Percentiles rank a stretch among this genome's conserved stretches.
Conservation (phyloP, 2,113 vertebrate genomes). For the Diphyllodes magnificus region DNA sequence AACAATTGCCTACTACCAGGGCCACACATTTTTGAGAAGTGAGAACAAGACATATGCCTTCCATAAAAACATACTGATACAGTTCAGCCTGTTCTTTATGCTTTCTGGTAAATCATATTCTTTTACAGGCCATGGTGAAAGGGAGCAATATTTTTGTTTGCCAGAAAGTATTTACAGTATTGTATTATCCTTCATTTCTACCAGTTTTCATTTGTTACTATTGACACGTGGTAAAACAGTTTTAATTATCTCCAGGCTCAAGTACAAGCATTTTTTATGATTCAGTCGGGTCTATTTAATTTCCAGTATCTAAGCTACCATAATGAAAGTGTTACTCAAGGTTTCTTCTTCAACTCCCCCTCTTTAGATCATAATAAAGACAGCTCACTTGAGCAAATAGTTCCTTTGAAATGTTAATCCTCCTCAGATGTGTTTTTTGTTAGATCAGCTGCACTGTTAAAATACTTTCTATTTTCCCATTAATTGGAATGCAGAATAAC, state of each 20-base stretch:
- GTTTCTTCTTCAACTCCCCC: constrained; percentile 49
- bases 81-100: constrained; percentile 21
- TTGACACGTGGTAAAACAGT: constrained; percentile 26
- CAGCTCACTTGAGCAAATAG: constrained; percentile 67
- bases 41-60: constrained; percentile 55
- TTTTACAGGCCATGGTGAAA: not conserved
- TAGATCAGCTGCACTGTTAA: constrained; percentile 68
- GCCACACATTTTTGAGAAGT: constrained; percentile 22
- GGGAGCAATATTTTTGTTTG: constrained; percentile 10
- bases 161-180: constrained; percentile 13
- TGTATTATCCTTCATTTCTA: not conserved
- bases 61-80: constrained; percentile 23
- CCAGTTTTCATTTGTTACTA: constrained; percentile 38
- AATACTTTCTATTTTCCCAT: constrained; percentile 62
- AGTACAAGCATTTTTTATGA: constrained; percentile 45
- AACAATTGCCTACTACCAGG: constrained; percentile 37
- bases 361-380: constrained; percentile 59
- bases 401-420: constrained; percentile 69
- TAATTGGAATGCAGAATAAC: constrained; percentile 54
- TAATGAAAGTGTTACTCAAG: constrained; percentile 60
- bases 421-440: constrained; percentile 65
- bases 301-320: constrained; percentile 58
- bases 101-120: constrained; percentile 19
- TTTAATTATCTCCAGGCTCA: constrained; percentile 45
- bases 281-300: constrained; percentile 38